Base-by-base conservation (phyloP, 2,113 vertebrate species). In the Cyanoramphus novaezelandiae region DNA sequence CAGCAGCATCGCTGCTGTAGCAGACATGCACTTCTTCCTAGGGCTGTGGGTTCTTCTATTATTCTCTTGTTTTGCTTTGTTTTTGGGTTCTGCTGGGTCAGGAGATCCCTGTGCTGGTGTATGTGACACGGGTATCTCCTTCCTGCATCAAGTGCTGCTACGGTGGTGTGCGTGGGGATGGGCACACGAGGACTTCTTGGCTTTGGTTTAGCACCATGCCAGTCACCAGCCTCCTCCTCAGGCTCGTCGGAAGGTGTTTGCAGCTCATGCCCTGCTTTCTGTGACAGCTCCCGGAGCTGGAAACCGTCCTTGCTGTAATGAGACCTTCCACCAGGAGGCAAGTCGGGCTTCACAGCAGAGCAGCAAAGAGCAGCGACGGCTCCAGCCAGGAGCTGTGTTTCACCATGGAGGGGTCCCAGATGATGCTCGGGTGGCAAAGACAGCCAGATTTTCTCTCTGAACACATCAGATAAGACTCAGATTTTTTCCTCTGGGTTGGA, bases 301-400 rank as follows among this genome's bases (percentile, higher is more conserved):
- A 9, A 75, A 64, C 25, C 4, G 0, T 89, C 65, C 70, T 88
- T 96, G 96, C 78, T 94, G 92, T 96, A 96, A 92, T 90, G 87
- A 96, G 87, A 95, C 41, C 70, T 92, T 96, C 96, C 96, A 97
- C 87, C 93, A 96, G 96, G 96, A 97, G 94, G 94, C 94, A 95
- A 95, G 78, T 57, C 1, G 0, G 78, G 82, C 84, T 95, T 71
- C 91, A 29, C 72, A 70, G 41, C 4, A 3, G 71, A 55, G 4
- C 88, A 14, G 85, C 43, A 23, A 31, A n/a, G 57, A 74, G 13
- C 2, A 0, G 72, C 41, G 81, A 33, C 1, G 7, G 53, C 89
- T 52, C 53, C 12, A 39, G 72, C 23, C 59, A 2, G 33, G 76
- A 72, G 59, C 24, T 39, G 21, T 33, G 65, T 65, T 43, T 57